Base-by-base conservation (phyloP, 2,888 invertebrate species). In the Zonitis immaculata region DNA sequence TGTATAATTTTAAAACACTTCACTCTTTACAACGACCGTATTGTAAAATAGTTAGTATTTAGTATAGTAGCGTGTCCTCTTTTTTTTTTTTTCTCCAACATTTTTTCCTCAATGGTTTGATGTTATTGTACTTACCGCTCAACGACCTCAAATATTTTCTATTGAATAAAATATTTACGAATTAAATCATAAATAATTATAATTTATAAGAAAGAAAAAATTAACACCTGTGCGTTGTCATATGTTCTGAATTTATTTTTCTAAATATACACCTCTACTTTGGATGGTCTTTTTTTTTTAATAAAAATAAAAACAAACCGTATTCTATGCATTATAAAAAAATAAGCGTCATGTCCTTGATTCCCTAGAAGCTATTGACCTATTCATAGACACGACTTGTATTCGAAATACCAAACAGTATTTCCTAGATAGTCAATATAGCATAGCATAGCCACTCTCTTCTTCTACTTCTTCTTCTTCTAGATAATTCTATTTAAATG, bases 351-450 rank as follows among this genome's bases (percentile, higher is more conserved):
- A 30, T 63, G 66, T 65, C 66, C 66, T 66, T 66, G 66, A 65
- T 65, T 62, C 60, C 54, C 50, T 42, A 63, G 61, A 61, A 62
- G 66, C 66, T 66, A 66, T 65, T 66, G 66, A 66, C 66, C 66
- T 63, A 66, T 64, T 65, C 66, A 61, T 64, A 60, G 60, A 57
- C 58, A 45, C 52, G 51, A 54, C 51, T 54, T 35, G 35, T 46
- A 54, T 57, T 57, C 50, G 52, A 59, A 59, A 55, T 49, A 51
- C 55, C 51, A 25, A n/a, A 27, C 27, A 35, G 35, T 35, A 27
- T 35, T 18, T 16, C 8, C 35, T 35, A 8, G 22, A 22, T 22
- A 35, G 35, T 16, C 11, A 8, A 22, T n/a, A n/a, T n/a, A n/a
- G n/a, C n/a, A n/a, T n/a, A n/a, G n/a, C n/a, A n/a, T 4, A 22